Evolutionary conservation across 1,140 invertebrate species (phyloP), one percentile per base, ranked within the genome.

Genomic region (Neelides sp.): DNA sequence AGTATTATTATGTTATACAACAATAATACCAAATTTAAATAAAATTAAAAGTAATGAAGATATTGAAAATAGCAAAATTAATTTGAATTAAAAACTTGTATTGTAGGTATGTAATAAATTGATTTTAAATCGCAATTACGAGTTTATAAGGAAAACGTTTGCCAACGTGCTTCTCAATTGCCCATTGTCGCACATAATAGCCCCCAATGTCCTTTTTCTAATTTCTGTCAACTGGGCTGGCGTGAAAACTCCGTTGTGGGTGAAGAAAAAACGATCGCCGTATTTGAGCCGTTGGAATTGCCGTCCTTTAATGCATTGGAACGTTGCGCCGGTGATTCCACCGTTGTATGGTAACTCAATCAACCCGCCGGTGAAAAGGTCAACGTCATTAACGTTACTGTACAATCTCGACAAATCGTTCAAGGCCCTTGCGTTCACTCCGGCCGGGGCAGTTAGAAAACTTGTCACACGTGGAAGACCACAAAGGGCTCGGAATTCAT

Each of bases 241-340:
- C 23, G 57, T 63, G 41, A 69, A 69, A 23, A 64, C 63, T 15
- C 61, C 59, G 37, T 63, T 64, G 36, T 69, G 63, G 37, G 71
- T 69, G 55, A 72, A 73, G 62, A 65, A 73, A 54, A 66, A 72
- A 24, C 69, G 53, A 53, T 73, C 71, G 17, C 68, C 71, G 44
- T 66, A 61, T 50, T 69, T 71, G 12, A 69, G 51, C 12, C 65
- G 54, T 27, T 66, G 65, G 47, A 77, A 75, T 59, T 77, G 74
- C 27, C 66, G 66, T n/a, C 65, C 72, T 17, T 52, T 67, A 15
- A 78, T 69, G 54, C 74, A 77, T 5, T 69, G 66, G 57, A 77
- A 77, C 17, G 75, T 78, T 26, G 74, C 74, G 1, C 77, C 76
- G n/a, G 73, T 62, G 1, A 75, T 44, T 2, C 68, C 73, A 8